Percentiles rank a stretch among this genome's conserved stretches.
Conservation (phyloP, 2,797 vertebrate species). For the Clamator glandarius region DNA sequence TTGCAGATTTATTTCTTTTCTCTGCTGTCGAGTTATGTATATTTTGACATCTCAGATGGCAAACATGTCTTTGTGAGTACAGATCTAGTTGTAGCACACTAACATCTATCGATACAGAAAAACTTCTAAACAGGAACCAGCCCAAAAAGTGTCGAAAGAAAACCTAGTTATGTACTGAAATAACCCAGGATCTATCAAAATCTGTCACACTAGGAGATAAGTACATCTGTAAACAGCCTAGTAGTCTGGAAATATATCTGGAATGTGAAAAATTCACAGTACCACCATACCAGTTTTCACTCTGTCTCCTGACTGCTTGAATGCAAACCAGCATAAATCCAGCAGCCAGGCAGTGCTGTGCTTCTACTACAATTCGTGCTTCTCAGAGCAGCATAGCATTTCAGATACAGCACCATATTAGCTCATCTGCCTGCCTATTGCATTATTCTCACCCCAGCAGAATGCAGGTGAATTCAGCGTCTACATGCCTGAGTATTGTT, state of each 20-base stretch:
- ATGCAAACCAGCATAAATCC: neutral
- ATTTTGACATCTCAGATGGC: neutral
- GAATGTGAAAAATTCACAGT: neutral
- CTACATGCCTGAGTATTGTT: accelerated
- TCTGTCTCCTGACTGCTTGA: neutral
- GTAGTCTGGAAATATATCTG: neutral
- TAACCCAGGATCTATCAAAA: neutral
- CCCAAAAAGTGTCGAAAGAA: neutral
- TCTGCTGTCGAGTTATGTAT: neutral
- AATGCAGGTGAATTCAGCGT: neutral
- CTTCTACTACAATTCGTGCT: neutral
- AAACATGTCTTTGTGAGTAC: neutral
- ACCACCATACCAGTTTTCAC: neutral
- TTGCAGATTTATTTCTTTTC: neutral
- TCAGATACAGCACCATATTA: neutral
- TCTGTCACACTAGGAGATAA: neutral
- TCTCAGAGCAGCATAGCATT: neutral
- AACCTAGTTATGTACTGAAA: neutral
- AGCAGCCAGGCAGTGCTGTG: neutral
- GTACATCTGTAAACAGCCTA: neutral
- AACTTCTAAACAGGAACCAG: neutral
- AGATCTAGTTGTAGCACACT: neutral
- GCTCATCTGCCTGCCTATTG: neutral
- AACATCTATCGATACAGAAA: neutral
- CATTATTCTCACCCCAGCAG: neutral